These are phyloP conservation scores for Leptopterna dolabrata DNA, from an alignment of 2,888 invertebrate species.

Conservation along the genomic window DNA sequence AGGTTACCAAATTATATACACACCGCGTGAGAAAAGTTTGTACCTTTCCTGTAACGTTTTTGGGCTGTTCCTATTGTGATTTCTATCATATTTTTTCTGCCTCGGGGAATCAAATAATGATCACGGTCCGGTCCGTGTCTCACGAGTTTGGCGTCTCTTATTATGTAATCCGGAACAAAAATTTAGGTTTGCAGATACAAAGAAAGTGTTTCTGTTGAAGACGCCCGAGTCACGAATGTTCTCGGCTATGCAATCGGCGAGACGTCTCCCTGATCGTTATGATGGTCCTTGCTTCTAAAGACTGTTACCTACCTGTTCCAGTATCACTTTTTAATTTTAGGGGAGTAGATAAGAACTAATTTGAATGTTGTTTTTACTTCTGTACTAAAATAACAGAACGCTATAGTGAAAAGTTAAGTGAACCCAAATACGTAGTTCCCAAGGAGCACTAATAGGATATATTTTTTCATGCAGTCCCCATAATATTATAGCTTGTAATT, in stretches of 20 bases:
- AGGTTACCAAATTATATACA: background rate
- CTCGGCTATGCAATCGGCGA: background rate
- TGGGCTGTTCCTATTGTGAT: background rate
- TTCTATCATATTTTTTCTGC: background rate
- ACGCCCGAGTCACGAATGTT: constrained; percentile 22
- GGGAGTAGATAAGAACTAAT: background rate
- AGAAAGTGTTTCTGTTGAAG: background rate
- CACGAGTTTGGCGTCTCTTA: background rate
- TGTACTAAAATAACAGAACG: too few relatives aligned
- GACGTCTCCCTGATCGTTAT: background rate
- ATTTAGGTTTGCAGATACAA: background rate
- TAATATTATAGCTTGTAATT: too few relatives aligned
- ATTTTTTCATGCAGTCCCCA: too few relatives aligned
- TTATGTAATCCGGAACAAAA: constrained; percentile 16
- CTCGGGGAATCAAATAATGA: constrained; percentile 9
- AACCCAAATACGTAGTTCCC: too few relatives aligned
- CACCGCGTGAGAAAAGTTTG: background rate
- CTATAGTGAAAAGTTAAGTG: too few relatives aligned
- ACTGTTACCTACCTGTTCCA: background rate
- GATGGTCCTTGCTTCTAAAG: background rate
- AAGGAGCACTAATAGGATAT: too few relatives aligned
- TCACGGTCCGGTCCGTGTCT: background rate
- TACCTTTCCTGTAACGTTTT: background rate
- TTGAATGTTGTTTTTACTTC: too few relatives aligned
- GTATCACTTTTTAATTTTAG: background rate